These are phyloP conservation scores for Megathymus violae DNA, from an alignment of 1,140 invertebrate species.

Conservation along the genomic window DNA sequence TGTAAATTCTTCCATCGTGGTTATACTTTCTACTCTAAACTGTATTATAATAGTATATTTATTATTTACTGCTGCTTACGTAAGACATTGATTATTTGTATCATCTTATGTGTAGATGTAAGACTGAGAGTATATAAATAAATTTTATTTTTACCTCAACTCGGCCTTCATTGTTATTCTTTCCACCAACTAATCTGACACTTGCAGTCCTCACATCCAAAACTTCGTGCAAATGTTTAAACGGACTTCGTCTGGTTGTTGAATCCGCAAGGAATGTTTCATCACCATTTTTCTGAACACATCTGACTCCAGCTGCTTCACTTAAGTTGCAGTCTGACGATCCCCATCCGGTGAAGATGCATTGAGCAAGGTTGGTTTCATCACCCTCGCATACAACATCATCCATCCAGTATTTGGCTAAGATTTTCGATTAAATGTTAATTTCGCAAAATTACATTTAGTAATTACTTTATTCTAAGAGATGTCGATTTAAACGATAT, in stretches of 20 bases:
- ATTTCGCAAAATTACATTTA: no score
- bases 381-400: conserved; percentile 93
- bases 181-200: conserved; percentile 86
- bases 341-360: conserved; percentile 93
- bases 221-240: conserved; percentile 69
- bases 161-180: conserved; percentile 87
- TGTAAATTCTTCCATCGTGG: no score
- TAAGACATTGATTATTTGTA: no score
- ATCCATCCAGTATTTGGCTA: conserved; percentile 94
- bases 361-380: conserved; percentile 89
- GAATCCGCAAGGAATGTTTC: conserved; percentile 38
- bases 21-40: no score
- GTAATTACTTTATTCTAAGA: no score
- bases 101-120: no score
- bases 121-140: no score
- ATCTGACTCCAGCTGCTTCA: conserved; percentile 93
- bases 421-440: conserved; percentile 36
- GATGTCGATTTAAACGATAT: no score
- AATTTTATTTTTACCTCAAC: conserved; percentile 86
- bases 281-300: conserved; percentile 72
- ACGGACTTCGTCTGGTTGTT: conserved; percentile 50
- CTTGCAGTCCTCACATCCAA: conserved; percentile 65
- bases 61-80: no score
- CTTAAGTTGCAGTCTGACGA: conserved; percentile 89
- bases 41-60: no score